These are phyloP conservation scores for Diabrotica balteata DNA, from an alignment of 2,888 invertebrate species.

Conservation along the genomic window DNA sequence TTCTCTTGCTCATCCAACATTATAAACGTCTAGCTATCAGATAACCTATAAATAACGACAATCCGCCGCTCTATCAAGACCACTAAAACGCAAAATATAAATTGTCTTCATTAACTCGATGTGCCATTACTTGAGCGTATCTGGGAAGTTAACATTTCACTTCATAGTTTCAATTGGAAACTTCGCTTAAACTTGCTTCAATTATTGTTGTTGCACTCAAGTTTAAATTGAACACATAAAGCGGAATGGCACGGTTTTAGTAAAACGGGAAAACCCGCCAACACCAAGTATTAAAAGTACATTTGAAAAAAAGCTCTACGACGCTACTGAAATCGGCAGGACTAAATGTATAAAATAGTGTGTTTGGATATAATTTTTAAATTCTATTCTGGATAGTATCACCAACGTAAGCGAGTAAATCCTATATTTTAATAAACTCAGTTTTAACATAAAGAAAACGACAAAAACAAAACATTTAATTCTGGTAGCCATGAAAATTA, in stretches of 20 bases:
- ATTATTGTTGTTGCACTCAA: conserved; percentile 49
- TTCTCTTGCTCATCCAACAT: conserved; percentile 26
- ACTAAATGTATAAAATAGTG: too few relatives aligned
- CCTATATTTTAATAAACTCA: too few relatives aligned
- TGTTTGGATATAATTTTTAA: too few relatives aligned
- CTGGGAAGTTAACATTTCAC: conserved; percentile 48
- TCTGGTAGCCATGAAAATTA: too few relatives aligned
- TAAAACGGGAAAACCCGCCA: background rate
- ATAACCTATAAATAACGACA: conserved; percentile 36
- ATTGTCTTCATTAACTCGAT: conserved; percentile 41
- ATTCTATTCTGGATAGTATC: too few relatives aligned
- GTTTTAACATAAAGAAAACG: too few relatives aligned
- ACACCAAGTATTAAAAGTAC: background rate
- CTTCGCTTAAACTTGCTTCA: conserved; percentile 45
- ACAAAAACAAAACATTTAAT: too few relatives aligned
- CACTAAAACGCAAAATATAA: conserved; percentile 38
- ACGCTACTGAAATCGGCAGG: too few relatives aligned
- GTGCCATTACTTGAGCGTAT: conserved; percentile 42
- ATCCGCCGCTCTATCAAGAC: conserved; percentile 29
- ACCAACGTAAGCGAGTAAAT: too few relatives aligned
- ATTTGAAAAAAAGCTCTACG: too few relatives aligned
- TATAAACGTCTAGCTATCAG: conserved; percentile 34
- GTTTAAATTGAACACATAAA: conserved; percentile 46
- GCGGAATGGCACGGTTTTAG: conserved; percentile 40
- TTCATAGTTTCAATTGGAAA: conserved; percentile 49